A percentile compares a stretch with the other conserved stretches of the same genome.
phyloP scores from a whole-genome alignment of 2,888 invertebrate genomes.

The Glyphotaelius pellucidus region DNA sequence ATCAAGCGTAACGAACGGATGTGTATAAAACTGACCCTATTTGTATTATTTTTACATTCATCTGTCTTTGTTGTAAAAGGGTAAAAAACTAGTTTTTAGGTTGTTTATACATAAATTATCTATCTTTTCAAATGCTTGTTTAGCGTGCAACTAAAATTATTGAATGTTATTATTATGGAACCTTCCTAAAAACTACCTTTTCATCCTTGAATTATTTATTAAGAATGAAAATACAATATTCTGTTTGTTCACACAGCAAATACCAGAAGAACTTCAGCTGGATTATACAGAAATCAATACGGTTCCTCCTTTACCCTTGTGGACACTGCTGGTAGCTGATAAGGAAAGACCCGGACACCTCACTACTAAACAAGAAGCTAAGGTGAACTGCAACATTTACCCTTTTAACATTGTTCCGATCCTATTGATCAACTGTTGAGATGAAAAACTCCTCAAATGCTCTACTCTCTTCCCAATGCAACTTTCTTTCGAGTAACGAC shows the following conservation, averaged over 20 bases:
- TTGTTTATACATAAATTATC: background rate
- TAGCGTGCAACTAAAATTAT: background rate
- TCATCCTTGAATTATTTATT: background rate
- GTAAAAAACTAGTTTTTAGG: background rate
- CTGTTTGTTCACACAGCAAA: conserved; percentile 68
- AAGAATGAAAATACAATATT: background rate
- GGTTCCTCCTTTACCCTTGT: conserved; percentile 98
- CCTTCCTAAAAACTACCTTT: background rate
- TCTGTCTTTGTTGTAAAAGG: background rate
- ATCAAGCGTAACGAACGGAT: too few species aligned
- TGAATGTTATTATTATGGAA: background rate
- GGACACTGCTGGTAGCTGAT: conserved; percentile 97
- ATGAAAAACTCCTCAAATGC: too few species aligned
- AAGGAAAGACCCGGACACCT: conserved; percentile 84
- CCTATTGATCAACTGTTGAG: too few species aligned
- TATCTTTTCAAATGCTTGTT: background rate
- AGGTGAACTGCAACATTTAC: conserved; percentile 69
- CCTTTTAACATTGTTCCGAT: too few species aligned
- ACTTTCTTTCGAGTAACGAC: too few species aligned
- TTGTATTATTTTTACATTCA: background rate
- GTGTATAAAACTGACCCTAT: too few species aligned
- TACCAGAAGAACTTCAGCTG: conserved; percentile 91
- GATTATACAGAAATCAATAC: conserved; percentile 98
- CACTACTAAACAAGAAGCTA: conserved; percentile 77
- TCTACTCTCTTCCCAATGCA: too few species aligned